Conservation (phyloP, 2,113 vertebrate genomes). For the Meles meles region DNA sequence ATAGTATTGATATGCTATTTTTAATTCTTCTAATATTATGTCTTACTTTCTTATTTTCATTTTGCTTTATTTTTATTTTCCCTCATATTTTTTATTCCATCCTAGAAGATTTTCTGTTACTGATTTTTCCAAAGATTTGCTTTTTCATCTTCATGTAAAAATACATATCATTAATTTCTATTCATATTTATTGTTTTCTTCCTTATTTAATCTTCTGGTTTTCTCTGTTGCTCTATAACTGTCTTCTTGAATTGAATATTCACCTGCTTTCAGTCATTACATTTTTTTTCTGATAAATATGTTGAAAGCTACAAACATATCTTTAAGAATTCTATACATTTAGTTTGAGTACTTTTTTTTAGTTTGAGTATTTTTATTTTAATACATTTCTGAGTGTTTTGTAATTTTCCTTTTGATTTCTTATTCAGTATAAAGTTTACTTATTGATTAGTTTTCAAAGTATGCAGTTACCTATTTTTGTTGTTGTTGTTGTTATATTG, state of each 20-base stretch:
- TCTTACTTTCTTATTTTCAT: background rate
- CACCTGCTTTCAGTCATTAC: background rate
- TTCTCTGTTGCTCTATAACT: background rate
- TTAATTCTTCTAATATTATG: background rate
- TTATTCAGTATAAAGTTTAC: background rate
- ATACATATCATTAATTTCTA: background rate
- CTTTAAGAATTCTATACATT: background rate
- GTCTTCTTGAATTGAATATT: background rate
- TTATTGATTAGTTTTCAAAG: background rate
- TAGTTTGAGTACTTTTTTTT: background rate
- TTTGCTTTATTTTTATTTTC: background rate
- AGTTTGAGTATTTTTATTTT: background rate
- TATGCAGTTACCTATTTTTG: background rate
- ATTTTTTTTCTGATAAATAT: background rate
- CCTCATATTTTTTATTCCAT: background rate
- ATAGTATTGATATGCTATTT: background rate
- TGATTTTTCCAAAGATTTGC: background rate
- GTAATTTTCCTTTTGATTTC: background rate
- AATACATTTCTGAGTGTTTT: background rate
- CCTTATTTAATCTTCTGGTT: background rate
- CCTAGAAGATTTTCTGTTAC: background rate
- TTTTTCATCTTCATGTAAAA: background rate
- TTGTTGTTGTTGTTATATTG: too few species aligned
- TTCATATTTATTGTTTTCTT: background rate
- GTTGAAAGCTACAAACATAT: background rate